These are phyloP conservation scores for Alouatta palliata DNA, from an alignment of 2,113 vertebrate species.

Conservation along the genomic window DNA sequence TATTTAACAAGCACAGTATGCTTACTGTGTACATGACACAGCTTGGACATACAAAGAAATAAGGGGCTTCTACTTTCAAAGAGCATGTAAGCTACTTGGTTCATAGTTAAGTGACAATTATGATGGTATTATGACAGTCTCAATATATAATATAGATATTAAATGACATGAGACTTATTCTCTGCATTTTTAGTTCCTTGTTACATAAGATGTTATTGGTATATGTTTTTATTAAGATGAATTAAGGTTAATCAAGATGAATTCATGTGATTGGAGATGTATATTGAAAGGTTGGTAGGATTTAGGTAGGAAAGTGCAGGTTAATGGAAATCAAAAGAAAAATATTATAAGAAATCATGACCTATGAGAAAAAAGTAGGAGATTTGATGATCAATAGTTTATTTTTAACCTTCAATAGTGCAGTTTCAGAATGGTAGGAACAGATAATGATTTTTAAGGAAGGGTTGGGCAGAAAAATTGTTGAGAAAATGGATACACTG, in stretches of 20 bases:
- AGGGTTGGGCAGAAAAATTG: not conserved
- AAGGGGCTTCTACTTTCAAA: not conserved
- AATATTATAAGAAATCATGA: not conserved
- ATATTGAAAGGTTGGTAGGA: not conserved
- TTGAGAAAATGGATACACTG: not conserved
- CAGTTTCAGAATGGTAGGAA: not conserved
- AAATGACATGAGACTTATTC: not conserved
- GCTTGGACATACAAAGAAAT: not conserved
- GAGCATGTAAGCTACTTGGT: not conserved
- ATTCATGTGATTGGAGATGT: not conserved
- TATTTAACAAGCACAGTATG: not conserved
- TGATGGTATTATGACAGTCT: not conserved
- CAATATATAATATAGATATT: not conserved
- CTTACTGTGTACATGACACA: not conserved
- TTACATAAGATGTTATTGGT: not conserved
- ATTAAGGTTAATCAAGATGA: conserved; percentile 26
- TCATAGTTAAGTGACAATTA: not conserved
- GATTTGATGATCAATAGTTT: not conserved
- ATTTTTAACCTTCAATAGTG: not conserved
- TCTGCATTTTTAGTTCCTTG: not conserved
- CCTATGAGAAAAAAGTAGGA: not conserved
- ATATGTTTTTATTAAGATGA: not conserved
- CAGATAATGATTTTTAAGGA: not conserved
- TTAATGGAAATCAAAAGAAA: conserved; percentile 17
- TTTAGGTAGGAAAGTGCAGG: not conserved